Base-by-base conservation (phyloP, 2,113 vertebrate genomes). In the Pedetes capensis region DNA sequence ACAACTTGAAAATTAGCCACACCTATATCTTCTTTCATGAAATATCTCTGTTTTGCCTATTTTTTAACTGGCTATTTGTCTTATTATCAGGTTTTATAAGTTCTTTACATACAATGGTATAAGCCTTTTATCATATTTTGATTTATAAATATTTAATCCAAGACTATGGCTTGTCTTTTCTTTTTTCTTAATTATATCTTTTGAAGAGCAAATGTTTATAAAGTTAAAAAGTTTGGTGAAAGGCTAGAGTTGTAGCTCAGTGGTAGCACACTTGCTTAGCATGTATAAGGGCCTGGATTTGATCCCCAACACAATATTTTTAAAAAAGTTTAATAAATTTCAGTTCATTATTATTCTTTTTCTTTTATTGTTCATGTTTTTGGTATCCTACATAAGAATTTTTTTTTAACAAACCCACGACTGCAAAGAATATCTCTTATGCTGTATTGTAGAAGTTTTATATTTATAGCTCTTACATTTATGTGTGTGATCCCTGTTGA, bases 61-160 rank as follows among this genome's bases (percentile, higher is more conserved):
- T 87, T n/a, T 94, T 89, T 18, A 84, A 59, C 87, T 42, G 27
- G 11, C 47, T 82, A 0, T n/a, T 94, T 80, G 42, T 74, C 49
- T 80, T 89, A 10, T 72, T 93, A 57, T 61, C 44, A n/a, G 37
- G 2, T 85, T 87, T 5, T 84, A 64, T 11, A 32, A 69, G 3
- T 71, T 89, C 23, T 88, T 90, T 72, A 53, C 78, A 17, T 87
- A 57, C 59, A 86, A 39, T 91, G 4, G 5, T 74, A n/a, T 18
- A 86, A 29, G 18, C 71, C 25, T 27, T n/a, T 86, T 82, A 57
- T 68, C n/a, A 74, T n/a, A 66, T 86, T 27, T 57, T 86, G n/a
- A 80, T 92, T 79, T 94, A 55, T 10, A 59, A 32, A 80, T 80
- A 87, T 80, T 92, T 89, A 92, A 83, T 94, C 64, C 12, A 44